Evolutionary conservation across 1,140 invertebrate genomes (phyloP), one percentile per base, ranked within the genome.

Genomic region (Diorhabda sublineata): DNA sequence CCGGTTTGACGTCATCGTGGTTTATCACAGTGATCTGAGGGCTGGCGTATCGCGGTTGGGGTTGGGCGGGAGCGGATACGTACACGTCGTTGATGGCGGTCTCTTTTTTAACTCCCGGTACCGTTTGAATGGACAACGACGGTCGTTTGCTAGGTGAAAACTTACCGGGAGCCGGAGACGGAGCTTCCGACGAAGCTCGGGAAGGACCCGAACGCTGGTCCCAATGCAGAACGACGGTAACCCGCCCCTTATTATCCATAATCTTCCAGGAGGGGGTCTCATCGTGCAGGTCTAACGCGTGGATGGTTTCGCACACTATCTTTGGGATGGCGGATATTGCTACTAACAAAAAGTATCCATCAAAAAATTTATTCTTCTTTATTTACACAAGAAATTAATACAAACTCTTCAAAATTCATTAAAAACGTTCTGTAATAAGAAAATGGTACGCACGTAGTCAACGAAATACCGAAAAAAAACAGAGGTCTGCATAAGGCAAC

Each of bases 251-350:
- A 87, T 95, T 95, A 87, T 96, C 94, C 92, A 95, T 95, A 85
- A 96, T 95, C 84, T 96, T 96, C 94, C 94, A 97, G 83, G 93
- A 95, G 76, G 94, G 93, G 78, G 92, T 93, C 83, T 95, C 94
- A 93, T 96, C 92, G 85, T 95, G 93, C 78, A 96, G 84, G 82
- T 95, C 93, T 84, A 96, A 84, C 68, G 93, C 92, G 86, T 95
- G 92, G 77, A 96, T 95, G 76, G 94, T 95, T 84, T 96, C 95
- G 88, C 94, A 96, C 81, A 97, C 94, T 87, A 97, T 96, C 86
- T 94, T 93, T 74, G 95, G 95, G 75, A 97, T 96, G 76, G 94
- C 93, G 81, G 92, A 93, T 85, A 97, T 94, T 72, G 93, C 94
- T 94, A 80, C 77, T 78, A 72, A 77, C 62, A 73, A 62, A 68